Evolutionary conservation across 2,113 vertebrate genomes (phyloP).

Genomic region (Leptobrachium leishanense): DNA sequence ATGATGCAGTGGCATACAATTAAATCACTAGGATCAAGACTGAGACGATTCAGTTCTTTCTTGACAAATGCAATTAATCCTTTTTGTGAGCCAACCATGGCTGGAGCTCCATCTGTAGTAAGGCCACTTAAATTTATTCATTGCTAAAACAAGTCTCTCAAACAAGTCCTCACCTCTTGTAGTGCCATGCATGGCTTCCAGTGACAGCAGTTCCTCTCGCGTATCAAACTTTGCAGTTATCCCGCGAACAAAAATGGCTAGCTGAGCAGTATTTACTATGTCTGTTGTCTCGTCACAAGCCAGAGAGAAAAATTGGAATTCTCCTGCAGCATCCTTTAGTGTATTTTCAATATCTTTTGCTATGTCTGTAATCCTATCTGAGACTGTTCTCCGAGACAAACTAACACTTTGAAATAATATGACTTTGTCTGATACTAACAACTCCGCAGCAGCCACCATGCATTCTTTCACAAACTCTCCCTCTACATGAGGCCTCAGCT

Average conservation of each 20-base stretch:
- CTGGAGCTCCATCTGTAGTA: conserved; percentile 32
- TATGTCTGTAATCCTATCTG: conserved; percentile 46
- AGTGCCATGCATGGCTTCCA: conserved; percentile 31
- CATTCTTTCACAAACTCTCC: conserved; percentile 42
- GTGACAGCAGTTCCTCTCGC: conserved; percentile 46
- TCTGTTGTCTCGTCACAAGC: conserved; percentile 46
- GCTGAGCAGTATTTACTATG: conserved; percentile 48
- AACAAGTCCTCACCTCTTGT: conserved; percentile 43
- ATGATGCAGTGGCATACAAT: too few species aligned
- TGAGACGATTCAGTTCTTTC: conserved; percentile 21
- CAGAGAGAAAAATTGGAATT: conserved; percentile 48
- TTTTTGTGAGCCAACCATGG: conserved; percentile 41
- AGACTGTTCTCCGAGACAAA: conserved; percentile 44
- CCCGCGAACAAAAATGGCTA: conserved; percentile 41
- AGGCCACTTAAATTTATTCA: too few species aligned
- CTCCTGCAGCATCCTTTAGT: conserved; percentile 10
- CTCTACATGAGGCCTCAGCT: conserved; percentile 37
- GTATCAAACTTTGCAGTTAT: conserved; percentile 34
- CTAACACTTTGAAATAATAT: conserved; percentile 40
- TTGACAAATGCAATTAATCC: conserved; percentile 47
- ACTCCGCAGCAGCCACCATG: conserved; percentile 31
- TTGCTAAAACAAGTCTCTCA: conserved; percentile 24
- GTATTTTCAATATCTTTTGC: conserved; percentile 48
- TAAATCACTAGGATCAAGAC: too few species aligned
- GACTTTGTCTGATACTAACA: conserved; percentile 18